Evolutionary conservation across 2,888 invertebrate species (phyloP).

Genomic region (Spisula subtruncata): DNA sequence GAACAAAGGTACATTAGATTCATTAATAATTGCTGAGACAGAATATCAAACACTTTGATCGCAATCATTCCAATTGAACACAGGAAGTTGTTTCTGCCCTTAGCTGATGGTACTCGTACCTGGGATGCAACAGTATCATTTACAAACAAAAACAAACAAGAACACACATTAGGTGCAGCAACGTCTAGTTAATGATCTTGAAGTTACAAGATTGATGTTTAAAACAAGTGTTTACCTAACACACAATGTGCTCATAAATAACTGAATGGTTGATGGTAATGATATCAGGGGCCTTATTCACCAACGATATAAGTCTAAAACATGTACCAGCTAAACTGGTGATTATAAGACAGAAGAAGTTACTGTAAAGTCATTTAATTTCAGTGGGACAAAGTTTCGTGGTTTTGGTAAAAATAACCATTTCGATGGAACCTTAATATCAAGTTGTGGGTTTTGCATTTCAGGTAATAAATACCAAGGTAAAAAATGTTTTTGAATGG

Average conservation of each 20-base stretch:
- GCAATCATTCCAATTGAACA: not conserved
- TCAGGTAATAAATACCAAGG: too few relatives aligned
- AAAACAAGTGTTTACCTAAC: not conserved
- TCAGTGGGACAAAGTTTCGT: too few relatives aligned
- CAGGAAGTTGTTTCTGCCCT: not conserved
- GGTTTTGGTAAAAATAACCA: too few relatives aligned
- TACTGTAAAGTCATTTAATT: too few relatives aligned
- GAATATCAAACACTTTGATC: too few relatives aligned
- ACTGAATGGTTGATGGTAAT: not conserved
- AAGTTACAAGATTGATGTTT: not conserved
- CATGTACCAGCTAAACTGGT: not conserved
- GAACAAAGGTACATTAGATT: too few relatives aligned
- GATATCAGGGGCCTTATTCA: not conserved
- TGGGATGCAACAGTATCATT: not conserved
- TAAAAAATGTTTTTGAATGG: too few relatives aligned
- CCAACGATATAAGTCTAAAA: not conserved
- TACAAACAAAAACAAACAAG: not conserved
- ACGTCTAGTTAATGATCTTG: not conserved
- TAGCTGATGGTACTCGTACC: not conserved
- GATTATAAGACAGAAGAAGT: not conserved
- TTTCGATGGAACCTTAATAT: too few relatives aligned
- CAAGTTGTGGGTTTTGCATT: too few relatives aligned
- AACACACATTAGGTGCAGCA: not conserved
- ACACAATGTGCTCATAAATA: not conserved
- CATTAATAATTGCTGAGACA: too few relatives aligned